These are phyloP conservation scores for Oryzias woworae DNA, from an alignment of 2,113 vertebrate genomes.

Conservation along the genomic window DNA sequence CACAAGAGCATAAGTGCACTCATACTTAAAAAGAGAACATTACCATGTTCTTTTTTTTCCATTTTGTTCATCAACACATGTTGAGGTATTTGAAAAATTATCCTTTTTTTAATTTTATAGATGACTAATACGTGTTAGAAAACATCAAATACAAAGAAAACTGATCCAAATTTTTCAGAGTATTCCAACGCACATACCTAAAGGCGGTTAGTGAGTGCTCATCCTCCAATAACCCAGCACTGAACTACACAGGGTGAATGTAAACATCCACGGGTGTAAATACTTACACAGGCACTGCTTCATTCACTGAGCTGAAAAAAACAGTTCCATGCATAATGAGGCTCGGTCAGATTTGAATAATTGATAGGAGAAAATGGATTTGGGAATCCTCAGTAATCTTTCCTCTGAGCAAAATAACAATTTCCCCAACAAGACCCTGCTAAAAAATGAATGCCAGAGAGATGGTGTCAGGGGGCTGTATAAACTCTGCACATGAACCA, in stretches of 20 bases:
- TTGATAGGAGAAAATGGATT: conserved; percentile 66
- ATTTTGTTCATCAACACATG: too few relatives aligned
- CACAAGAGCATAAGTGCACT: too few relatives aligned
- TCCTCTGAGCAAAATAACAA: conserved; percentile 60
- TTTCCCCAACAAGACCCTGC: conserved; percentile 56
- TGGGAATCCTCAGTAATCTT: conserved; percentile 63
- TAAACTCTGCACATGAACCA: not conserved
- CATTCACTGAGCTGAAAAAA: conserved; percentile 39
- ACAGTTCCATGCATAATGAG: conserved; percentile 61
- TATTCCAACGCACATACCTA: conserved; percentile 3
- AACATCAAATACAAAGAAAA: too few relatives aligned
- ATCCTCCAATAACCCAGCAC: not conserved
- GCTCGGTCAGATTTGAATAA: conserved; percentile 66
- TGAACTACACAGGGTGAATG: conserved; percentile 3
- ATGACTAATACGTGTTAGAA: too few relatives aligned
- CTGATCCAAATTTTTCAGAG: not conserved
- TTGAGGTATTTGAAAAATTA: too few relatives aligned
- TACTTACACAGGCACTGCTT: conserved; percentile 1
- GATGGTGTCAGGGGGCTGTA: not conserved
- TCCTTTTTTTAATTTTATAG: too few relatives aligned
- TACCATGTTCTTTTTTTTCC: too few relatives aligned
- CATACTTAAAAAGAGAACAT: too few relatives aligned
- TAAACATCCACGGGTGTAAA: conserved; percentile 10
- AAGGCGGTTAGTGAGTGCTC: conserved; percentile 8
- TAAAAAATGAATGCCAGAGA: conserved; percentile 45